Conservation (phyloP, 2,113 vertebrate genomes). For the Callithrix jacchus region DNA sequence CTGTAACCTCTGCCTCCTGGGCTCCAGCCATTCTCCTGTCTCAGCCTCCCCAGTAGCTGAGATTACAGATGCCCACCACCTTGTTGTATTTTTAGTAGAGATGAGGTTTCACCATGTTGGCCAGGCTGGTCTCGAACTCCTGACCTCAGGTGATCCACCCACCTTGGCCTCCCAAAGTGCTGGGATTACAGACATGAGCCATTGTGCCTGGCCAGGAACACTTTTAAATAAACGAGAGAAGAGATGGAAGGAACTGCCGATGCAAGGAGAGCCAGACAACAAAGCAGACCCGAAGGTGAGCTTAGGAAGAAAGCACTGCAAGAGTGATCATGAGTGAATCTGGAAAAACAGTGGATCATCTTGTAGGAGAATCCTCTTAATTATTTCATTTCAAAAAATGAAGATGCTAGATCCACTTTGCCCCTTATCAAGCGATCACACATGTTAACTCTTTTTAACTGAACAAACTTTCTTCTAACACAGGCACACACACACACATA, state of each 20-base stretch:
- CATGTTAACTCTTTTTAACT: neutral
- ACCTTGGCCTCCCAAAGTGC: too few species aligned
- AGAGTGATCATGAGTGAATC: neutral
- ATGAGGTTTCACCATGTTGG: too few species aligned
- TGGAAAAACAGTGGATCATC: neutral
- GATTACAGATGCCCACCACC: too few species aligned
- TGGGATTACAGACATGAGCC: too few species aligned
- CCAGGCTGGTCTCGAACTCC: too few species aligned
- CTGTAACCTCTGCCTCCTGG: too few species aligned
- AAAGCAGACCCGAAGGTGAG: neutral
- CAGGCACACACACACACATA: neutral
- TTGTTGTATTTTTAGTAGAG: too few species aligned
- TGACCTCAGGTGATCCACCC: too few species aligned
- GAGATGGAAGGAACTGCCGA: neutral
- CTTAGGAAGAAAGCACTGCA: neutral
- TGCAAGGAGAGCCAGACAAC: neutral
- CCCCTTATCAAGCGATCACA: neutral
- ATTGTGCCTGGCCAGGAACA: rapidly evolving
- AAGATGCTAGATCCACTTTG: neutral
- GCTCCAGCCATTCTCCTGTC: too few species aligned
- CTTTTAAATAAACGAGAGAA: neutral
- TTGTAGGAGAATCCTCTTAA: neutral
- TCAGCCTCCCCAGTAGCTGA: too few species aligned
- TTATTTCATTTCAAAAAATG: neutral
- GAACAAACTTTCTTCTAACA: neutral